Evolutionary conservation across 2,888 invertebrate genomes (phyloP), one percentile per base, ranked within the genome.

Genomic region (Brachyptera risi): DNA sequence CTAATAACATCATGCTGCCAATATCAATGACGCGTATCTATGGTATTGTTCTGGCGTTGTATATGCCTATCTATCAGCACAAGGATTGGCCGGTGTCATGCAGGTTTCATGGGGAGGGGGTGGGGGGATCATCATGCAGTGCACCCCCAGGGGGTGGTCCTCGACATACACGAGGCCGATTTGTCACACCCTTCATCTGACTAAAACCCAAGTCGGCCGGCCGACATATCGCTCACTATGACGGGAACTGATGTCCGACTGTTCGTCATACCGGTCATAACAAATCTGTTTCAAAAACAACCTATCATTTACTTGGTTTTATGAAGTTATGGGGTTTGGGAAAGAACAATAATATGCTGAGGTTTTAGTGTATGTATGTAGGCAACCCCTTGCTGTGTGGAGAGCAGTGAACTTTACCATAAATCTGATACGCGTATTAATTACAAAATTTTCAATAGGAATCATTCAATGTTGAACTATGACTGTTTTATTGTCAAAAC

Each of bases 101-200:
- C 2, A 15, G 42, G 42, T 26, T 26, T 19, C 35, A 37, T 7
- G 31, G 27, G 44, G 38, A 1, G 26, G 58, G 24, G n/a, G n/a
- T n/a, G n/a, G n/a, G n/a, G 58, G 15, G 35, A 47, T 27, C 35
- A 19, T 27, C 44, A 49, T 44, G 58, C 49, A n/a, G 47, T 31
- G 42, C n/a, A 7, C 15, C 19, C 42, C 58, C 42, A 40, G 31
- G 58, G 58, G 58, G 58, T 58, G 58, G 58, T 58, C 58, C 31
- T 27, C 21, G 47, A 26, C 35, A 35, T 21, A 47, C 58, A 44
- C 49, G 58, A 47, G 26, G 27, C 35, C 58, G 49, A 58, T 58
- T 58, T 58, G 58, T 58, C 58, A 58, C 58, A 40, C 47, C 42
- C 44, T 26, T 38, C 56, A 27, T 15, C 58, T 11, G 15, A 19